Base-by-base conservation (phyloP, 2,797 vertebrate species). In the Thripadectes ignobilis region DNA sequence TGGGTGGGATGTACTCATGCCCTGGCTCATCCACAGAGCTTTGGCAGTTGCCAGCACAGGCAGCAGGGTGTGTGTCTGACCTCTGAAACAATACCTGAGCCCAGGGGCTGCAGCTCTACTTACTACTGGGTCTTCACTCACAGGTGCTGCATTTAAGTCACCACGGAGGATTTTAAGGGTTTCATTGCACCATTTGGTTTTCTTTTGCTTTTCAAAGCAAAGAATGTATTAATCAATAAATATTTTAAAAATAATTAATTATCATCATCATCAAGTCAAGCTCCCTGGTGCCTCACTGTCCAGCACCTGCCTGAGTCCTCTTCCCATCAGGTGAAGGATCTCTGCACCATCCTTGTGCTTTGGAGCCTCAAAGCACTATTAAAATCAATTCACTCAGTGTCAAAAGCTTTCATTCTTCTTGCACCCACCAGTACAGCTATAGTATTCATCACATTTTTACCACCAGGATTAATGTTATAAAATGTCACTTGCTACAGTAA, bases 401-500 rank as follows among this genome's bases (percentile, higher is more conserved):
- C 88, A 88, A 93, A 96, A 94, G 63, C 94, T 85, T 82, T 73
- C 66, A 62, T 88, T 92, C 94, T 96, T 89, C 71, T 46, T 61
- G 80, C 83, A 85, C 69, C 88, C 57, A 95, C 96, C 74, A 51
- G 30, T 93, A 92, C 7, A 57, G 85, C 94, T 76, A 49, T 87
- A 96, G 95, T 89, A 93, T 95, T 96, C 92, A 94, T 97, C 91
- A 96, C 93, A 95, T 93, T 98, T 97, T 97, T 96, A 98, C 96
- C 97, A 96, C 97, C 90, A 97, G 97, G 98, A 98, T 98, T 98
- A 98, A 98, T 98, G 98, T 96, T 97, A 97, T 97, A 98, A 98
- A 98, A 98, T 97, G 98, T 98, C 98, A 98, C 96, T 98, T 91
- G 96, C 97, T 97, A 97, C 96, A 95, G 98, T 97, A 98, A 98